A percentile compares a stretch with the other conserved stretches of the same genome.
These are phyloP conservation scores for Harpalus rufipes DNA, from an alignment of 2,888 invertebrate species.

Conservation along the genomic window DNA sequence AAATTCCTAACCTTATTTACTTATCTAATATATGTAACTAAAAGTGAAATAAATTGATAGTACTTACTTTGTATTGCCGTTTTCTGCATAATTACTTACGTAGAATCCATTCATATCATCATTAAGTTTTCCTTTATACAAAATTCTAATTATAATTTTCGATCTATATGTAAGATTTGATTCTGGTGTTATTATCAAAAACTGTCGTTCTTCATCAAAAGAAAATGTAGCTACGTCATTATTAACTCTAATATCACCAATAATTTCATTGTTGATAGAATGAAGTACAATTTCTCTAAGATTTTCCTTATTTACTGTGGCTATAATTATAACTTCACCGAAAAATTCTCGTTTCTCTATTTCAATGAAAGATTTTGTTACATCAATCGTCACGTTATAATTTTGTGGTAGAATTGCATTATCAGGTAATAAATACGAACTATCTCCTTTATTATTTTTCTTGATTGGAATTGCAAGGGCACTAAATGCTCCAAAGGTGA, in stretches of 20 bases:
- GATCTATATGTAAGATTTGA: slow-evolving; percentile 70
- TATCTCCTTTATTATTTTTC: not conserved
- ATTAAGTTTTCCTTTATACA: slow-evolving; percentile 80
- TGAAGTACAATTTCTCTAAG: slow-evolving; percentile 76
- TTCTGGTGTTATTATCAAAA: slow-evolving; percentile 73
- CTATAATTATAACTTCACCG: slow-evolving; percentile 77
- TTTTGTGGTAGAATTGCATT: slow-evolving; percentile 59
- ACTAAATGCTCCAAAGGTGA: not conserved
- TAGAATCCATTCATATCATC: slow-evolving; percentile 83
- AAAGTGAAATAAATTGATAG: not conserved
- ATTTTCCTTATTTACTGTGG: slow-evolving; percentile 74
- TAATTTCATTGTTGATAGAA: slow-evolving; percentile 71
- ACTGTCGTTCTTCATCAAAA: slow-evolving; percentile 10
- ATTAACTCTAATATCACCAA: not conserved
- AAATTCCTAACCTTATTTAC: too few relatives aligned
- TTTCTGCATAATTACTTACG: slow-evolving; percentile 75
- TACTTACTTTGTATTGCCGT: not conserved
- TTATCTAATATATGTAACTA: too few relatives aligned
- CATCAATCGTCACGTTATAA: slow-evolving; percentile 55
- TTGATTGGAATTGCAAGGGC: not conserved
- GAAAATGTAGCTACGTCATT: not conserved
- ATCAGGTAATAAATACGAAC: slow-evolving; percentile 21
- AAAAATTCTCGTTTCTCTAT: slow-evolving; percentile 72
- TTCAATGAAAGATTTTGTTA: slow-evolving; percentile 52
- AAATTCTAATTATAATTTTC: slow-evolving; percentile 76